Conservation (phyloP, 2,797 vertebrate species). For the Picus viridis region DNA sequence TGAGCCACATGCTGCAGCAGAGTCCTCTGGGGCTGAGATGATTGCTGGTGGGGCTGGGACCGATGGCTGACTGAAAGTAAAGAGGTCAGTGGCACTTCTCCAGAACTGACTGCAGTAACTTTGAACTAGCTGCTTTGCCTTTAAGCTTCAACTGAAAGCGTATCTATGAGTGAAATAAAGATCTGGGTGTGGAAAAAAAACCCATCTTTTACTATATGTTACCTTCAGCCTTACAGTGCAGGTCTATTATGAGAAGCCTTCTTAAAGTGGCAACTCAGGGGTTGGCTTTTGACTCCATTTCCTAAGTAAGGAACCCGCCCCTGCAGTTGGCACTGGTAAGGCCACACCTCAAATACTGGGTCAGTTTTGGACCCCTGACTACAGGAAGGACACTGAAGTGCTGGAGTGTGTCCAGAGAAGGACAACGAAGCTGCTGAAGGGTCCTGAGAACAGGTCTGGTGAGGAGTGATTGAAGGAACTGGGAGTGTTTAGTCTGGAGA, state of each 20-base stretch:
- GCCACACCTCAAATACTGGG: too few relatives aligned
- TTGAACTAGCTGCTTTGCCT: conserved; percentile 50
- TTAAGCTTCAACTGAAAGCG: conserved; percentile 69
- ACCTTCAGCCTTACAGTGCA: neutral
- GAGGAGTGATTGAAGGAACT: too few relatives aligned
- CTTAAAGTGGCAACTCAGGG: neutral
- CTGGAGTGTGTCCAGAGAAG: too few relatives aligned
- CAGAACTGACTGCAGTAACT: conserved; percentile 64
- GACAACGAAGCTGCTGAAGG: too few relatives aligned
- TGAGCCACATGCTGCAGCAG: conserved; percentile 82
- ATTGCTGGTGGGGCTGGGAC: conserved; percentile 80
- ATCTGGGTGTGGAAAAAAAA: neutral
- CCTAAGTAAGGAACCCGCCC: neutral
- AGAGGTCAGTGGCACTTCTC: conserved; percentile 76
- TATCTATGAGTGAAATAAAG: neutral
- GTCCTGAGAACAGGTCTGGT: too few relatives aligned
- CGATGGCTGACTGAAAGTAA: conserved; percentile 84
- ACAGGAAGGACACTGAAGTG: too few relatives aligned
- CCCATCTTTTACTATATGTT: neutral
- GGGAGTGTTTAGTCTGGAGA: too few relatives aligned
- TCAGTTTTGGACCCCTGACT: too few relatives aligned
- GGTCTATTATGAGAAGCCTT: neutral
- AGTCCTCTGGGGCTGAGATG: conserved; percentile 81
- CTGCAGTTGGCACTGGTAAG: too few relatives aligned
- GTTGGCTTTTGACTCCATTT: neutral